These are phyloP conservation scores for Falco biarmicus DNA, from an alignment of 2,797 vertebrate species.

Conservation along the genomic window DNA sequence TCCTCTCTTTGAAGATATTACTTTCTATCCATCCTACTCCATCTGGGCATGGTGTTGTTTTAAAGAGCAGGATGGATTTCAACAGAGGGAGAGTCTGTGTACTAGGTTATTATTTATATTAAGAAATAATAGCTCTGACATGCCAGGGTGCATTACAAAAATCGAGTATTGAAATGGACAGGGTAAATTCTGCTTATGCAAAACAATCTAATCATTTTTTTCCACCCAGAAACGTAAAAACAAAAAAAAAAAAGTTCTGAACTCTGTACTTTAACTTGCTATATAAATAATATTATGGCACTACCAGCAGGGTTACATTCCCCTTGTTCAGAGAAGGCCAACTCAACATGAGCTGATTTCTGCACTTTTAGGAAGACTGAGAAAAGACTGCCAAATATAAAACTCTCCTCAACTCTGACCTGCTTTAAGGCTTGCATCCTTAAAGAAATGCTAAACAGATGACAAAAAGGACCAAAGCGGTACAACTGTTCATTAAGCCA, in stretches of 20 bases:
- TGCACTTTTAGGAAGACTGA: not conserved
- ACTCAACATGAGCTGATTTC: not conserved
- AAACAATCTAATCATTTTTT: conserved; percentile 53
- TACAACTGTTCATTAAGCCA: not conserved
- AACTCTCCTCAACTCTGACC: not conserved
- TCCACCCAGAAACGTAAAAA: not conserved
- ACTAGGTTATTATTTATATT: not conserved
- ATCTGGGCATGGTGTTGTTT: not conserved
- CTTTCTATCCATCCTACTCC: not conserved
- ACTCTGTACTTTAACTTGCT: conserved; percentile 37
- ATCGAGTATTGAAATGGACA: not conserved
- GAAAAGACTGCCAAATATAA: not conserved
- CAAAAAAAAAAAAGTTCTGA: not conserved
- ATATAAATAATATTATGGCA: conserved; percentile 35
- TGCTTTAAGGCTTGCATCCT: not conserved
- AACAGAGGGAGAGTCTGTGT: not conserved
- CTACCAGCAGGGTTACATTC: conserved; percentile 55
- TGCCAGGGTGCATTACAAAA: not conserved
- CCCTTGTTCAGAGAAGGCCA: conserved; percentile 20
- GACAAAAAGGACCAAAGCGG: not conserved
- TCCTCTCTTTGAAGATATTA: not conserved
- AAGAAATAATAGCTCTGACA: conserved; percentile 12
- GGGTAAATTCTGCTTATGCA: conserved; percentile 39
- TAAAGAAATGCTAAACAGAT: not conserved
- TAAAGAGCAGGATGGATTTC: not conserved